Percentiles rank a stretch among this genome's conserved stretches.
Conservation (phyloP, 2,797 vertebrate species). For the Picus viridis region DNA sequence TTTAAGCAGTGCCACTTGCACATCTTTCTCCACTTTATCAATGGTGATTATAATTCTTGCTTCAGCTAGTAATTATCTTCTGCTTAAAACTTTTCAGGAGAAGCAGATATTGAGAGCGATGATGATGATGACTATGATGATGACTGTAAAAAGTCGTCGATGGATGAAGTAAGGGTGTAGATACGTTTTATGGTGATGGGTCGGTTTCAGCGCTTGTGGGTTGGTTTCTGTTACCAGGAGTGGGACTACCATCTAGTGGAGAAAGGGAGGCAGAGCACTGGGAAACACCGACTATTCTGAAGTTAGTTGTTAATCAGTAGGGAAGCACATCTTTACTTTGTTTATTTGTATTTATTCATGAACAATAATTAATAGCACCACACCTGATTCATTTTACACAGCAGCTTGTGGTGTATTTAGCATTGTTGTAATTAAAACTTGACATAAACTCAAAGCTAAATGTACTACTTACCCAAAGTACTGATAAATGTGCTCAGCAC, state of each 20-base stretch:
- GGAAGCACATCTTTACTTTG: not conserved
- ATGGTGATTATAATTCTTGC: not conserved
- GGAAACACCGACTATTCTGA: not conserved
- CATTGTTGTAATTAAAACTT: not conserved
- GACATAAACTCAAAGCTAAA: not conserved
- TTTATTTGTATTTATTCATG: not conserved
- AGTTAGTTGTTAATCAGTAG: not conserved
- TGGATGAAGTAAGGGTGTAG: conserved; percentile 90
- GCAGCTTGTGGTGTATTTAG: not conserved
- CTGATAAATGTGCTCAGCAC: not conserved
- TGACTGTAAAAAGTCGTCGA: conserved; percentile 96
- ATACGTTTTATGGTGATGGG: not conserved
- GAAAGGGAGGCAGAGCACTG: not conserved
- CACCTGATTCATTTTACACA: not conserved
- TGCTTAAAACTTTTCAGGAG: conserved; percentile 82
- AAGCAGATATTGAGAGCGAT: conserved; percentile 94
- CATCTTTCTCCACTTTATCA: not conserved
- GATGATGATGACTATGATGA: conserved; percentile 95
- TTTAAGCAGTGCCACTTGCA: not conserved
- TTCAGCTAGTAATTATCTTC: conserved; percentile 2
- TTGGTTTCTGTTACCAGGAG: not conserved
- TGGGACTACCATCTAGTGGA: conserved; percentile 76
- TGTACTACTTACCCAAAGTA: not conserved
- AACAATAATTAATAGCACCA: not conserved
- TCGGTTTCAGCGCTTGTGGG: rapidly evolving